Percentiles rank a stretch among this genome's conserved stretches.
phyloP scores from a whole-genome alignment of 1,140 invertebrate genomes.

The Cylas formicarius region DNA sequence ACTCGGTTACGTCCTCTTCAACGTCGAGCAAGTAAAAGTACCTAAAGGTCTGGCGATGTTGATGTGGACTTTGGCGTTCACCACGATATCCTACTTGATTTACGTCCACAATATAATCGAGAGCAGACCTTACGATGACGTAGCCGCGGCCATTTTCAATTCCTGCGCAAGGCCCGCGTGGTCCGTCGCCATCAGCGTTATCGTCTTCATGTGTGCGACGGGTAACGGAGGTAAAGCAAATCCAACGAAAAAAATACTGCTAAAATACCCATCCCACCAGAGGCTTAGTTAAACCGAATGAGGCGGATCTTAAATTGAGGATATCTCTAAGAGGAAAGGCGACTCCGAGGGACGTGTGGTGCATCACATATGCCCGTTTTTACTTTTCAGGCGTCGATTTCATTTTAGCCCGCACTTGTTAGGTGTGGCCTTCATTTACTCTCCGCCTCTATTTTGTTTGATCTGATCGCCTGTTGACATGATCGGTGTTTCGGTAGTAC shows the following conservation, averaged over 20 bases:
- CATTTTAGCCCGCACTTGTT: too few species aligned
- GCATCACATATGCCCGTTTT: neutral
- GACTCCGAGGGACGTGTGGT: too few species aligned
- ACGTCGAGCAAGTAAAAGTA: slow-evolving; percentile 4
- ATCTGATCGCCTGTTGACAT: too few species aligned
- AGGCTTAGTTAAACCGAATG: too few species aligned
- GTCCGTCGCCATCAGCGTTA: slow-evolving; percentile 9
- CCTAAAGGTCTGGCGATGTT: neutral
- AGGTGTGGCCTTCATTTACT: too few species aligned
- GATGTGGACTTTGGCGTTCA: neutral
- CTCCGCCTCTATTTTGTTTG: too few species aligned
- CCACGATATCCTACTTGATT: neutral
- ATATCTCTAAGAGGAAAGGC: too few species aligned
- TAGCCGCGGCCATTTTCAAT: slow-evolving; percentile 3
- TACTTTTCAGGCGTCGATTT: neutral
- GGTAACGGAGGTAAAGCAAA: slow-evolving; percentile 16
- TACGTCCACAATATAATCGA: neutral
- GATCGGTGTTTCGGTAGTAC: too few species aligned
- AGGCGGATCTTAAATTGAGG: too few species aligned
- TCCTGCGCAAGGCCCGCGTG: neutral
- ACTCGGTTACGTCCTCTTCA: slow-evolving; percentile 4
- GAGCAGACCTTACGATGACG: slow-evolving; percentile 5
- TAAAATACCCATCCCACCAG: too few species aligned
- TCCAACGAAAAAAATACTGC: too few species aligned
- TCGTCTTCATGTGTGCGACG: slow-evolving; percentile 11